Conservation (phyloP, 2,113 vertebrate species). For the Glareola pratincola region DNA sequence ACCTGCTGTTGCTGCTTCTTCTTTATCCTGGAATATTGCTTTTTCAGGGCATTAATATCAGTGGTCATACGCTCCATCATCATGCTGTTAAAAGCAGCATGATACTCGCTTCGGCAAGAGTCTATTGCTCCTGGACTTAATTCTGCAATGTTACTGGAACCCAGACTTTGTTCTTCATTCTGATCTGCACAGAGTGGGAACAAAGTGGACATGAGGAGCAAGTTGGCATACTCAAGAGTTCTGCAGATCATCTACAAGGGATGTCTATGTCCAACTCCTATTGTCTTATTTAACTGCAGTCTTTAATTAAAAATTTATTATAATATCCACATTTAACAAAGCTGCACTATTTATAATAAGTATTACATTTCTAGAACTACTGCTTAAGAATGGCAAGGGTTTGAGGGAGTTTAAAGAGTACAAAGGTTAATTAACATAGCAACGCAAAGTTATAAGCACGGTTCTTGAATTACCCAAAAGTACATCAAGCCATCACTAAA, state of each 20-base stretch:
- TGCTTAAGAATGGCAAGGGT: neutral
- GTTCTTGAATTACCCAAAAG: neutral
- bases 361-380: neutral
- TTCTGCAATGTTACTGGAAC: constrained; percentile 87
- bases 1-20: constrained; percentile 93
- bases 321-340: neutral
- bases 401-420: neutral
- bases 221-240: neutral
- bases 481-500: neutral
- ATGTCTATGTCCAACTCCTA: neutral
- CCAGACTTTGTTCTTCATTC: constrained; percentile 78
- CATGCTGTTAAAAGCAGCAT: constrained; percentile 95
- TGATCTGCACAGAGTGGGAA: constrained; percentile 75
- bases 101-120: constrained; percentile 87
- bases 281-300: neutral
- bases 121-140: constrained; percentile 93
- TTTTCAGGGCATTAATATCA: constrained; percentile 91
- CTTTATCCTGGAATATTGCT: constrained; percentile 92
- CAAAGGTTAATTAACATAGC: neutral
- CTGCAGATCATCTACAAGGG: neutral
- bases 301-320: neutral
- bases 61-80: constrained; percentile 99
- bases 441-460: neutral
- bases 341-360: neutral
- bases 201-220: neutral